These are phyloP conservation scores for Acrocephalus scirpaceus DNA, from an alignment of 2,797 vertebrate species.

Conservation along the genomic window DNA sequence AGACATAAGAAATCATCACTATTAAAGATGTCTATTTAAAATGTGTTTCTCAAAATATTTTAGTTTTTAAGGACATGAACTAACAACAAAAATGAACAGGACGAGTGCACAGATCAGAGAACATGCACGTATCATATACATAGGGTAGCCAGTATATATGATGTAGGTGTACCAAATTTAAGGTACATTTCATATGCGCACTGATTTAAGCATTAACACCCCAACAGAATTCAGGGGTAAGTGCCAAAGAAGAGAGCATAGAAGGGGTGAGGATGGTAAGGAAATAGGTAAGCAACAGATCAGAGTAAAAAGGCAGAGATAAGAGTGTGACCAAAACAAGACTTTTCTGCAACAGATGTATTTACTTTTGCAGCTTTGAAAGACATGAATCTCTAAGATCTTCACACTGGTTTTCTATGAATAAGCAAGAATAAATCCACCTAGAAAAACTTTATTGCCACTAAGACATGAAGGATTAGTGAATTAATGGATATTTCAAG, in stretches of 20 bases:
- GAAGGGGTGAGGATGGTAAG: neutral
- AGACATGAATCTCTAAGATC: neutral
- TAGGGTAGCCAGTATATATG: neutral
- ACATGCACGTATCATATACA: rapidly evolving
- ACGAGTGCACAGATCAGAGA: neutral
- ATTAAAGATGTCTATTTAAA: neutral
- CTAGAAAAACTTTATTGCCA: neutral
- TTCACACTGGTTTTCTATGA: neutral
- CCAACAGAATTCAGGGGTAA: neutral
- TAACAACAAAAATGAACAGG: neutral
- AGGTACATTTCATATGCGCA: rapidly evolving
- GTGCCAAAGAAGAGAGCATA: neutral
- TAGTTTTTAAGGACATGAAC: neutral
- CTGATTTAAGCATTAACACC: neutral
- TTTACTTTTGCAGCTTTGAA: neutral
- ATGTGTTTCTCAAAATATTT: neutral
- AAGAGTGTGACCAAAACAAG: neutral
- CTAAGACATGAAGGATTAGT: neutral
- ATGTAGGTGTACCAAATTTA: neutral
- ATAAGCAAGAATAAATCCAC: neutral
- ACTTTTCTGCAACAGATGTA: neutral
- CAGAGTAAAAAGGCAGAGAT: neutral
- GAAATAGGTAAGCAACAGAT: neutral
- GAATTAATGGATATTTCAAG: neutral
- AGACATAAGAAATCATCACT: neutral